Percentiles rank a stretch among this genome's conserved stretches.
Conservation (phyloP, 2,888 invertebrate genomes). For the Halocaridina rubra region DNA sequence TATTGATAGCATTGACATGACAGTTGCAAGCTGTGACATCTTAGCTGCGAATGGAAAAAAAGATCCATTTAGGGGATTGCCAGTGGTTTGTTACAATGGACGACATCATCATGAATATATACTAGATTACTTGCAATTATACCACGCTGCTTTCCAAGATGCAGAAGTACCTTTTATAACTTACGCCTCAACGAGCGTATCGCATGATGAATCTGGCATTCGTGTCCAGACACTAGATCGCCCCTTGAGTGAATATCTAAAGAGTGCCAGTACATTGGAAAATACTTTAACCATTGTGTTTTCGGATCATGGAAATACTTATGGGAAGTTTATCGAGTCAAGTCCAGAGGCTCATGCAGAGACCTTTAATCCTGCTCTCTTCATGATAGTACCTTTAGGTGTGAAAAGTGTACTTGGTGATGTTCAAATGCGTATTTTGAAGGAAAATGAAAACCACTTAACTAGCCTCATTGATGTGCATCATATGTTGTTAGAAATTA, state of each 20-base stretch:
- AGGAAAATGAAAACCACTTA: slow-evolving; percentile 40
- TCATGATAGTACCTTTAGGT: slow-evolving; percentile 49
- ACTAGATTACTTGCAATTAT: slow-evolving; percentile 44
- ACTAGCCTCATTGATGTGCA: slow-evolving; percentile 45
- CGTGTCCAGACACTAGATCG: slow-evolving; percentile 46
- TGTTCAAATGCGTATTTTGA: slow-evolving; percentile 27
- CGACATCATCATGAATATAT: slow-evolving; percentile 54
- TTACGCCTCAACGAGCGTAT: slow-evolving; percentile 30
- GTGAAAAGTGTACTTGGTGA: slow-evolving; percentile 29
- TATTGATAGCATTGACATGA: slow-evolving; percentile 44
- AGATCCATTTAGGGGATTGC: slow-evolving; percentile 49
- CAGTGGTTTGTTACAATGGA: slow-evolving; percentile 51
- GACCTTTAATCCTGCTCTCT: slow-evolving; percentile 50
- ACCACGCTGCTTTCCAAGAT: slow-evolving; percentile 22
- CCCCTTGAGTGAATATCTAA: slow-evolving; percentile 32
- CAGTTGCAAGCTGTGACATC: slow-evolving; percentile 50
- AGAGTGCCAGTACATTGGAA: slow-evolving; percentile 25
- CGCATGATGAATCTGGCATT: slow-evolving; percentile 53
- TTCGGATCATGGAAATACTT: slow-evolving; percentile 54
- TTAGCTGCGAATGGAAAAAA: slow-evolving; percentile 40
- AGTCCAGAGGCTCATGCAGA: slow-evolving; percentile 57
- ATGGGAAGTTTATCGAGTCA: slow-evolving; percentile 45
- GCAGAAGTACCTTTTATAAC: slow-evolving; percentile 28
- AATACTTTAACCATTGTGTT: slow-evolving; percentile 52
- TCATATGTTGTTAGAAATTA: slow-evolving; percentile 35